Conservation (phyloP, 2,113 vertebrate species). For the Pterophyllum scalare region DNA sequence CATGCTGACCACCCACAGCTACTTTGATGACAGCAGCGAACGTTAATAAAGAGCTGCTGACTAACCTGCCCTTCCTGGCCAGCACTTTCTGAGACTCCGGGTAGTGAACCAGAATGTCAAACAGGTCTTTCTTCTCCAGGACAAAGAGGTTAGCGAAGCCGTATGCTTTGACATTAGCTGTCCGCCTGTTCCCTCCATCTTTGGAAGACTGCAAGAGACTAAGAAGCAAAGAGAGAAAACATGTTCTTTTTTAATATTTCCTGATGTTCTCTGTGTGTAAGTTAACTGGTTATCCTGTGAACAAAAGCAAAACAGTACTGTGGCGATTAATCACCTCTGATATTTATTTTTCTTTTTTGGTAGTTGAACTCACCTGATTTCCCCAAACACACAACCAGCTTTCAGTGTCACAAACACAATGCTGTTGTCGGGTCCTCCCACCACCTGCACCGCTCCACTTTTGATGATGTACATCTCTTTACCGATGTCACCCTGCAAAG, state of each 20-base stretch:
- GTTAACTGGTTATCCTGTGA: not conserved
- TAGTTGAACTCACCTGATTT: slow-evolving; percentile 62
- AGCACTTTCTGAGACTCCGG: slow-evolving; percentile 93
- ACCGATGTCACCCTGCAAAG: slow-evolving; percentile 91
- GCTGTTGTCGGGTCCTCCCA: slow-evolving; percentile 90
- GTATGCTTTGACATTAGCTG: slow-evolving; percentile 89
- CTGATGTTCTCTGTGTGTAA: not conserved
- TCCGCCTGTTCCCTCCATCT: slow-evolving; percentile 91
- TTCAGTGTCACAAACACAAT: slow-evolving; percentile 92
- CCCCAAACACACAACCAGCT: slow-evolving; percentile 88
- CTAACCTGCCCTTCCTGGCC: slow-evolving; percentile 87
- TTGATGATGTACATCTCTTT: slow-evolving; percentile 98
- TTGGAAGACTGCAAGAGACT: slow-evolving; percentile 76
- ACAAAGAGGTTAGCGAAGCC: slow-evolving; percentile 95
- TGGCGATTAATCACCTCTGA: not conserved
- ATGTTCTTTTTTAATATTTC: not conserved
- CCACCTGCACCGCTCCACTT: slow-evolving; percentile 92
- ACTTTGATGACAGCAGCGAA: not conserved
- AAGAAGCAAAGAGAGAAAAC: not conserved
- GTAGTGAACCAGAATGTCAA: slow-evolving; percentile 91
- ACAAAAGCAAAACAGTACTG: not conserved
- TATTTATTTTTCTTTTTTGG: not conserved
- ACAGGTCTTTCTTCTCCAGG: slow-evolving; percentile 92
- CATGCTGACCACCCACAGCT: too few species aligned
- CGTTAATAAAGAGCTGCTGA: not conserved